phyloP scores from a whole-genome alignment of 2,888 invertebrate species.

The Drosophila rubida region DNA sequence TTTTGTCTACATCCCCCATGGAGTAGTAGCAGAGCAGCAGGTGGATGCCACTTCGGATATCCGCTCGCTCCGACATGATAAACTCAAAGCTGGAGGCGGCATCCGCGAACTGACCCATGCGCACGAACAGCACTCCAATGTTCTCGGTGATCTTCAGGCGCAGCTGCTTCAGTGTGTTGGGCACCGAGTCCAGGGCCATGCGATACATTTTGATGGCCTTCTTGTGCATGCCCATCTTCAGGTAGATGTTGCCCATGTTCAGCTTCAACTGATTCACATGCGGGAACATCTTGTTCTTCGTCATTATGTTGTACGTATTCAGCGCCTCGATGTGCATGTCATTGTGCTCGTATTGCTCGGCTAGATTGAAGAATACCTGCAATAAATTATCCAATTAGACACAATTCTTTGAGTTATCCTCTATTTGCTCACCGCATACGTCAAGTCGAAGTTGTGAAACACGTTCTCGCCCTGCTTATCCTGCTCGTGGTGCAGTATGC shows the following conservation, averaged over 20 bases:
- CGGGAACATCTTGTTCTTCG: constrained; percentile 96
- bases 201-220: constrained; percentile 99
- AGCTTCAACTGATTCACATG: constrained; percentile 97
- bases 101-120: constrained; percentile 98
- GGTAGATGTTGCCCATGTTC: constrained; percentile 99
- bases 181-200: constrained; percentile 99
- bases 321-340: constrained; percentile 98
- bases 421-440: constrained; percentile 91
- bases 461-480: constrained; percentile 96
- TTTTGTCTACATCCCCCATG: constrained; percentile 96
- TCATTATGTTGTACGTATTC: constrained; percentile 97
- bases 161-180: constrained; percentile 96
- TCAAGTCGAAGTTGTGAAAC: constrained; percentile 96
- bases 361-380: constrained; percentile 97
- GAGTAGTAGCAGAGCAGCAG: constrained; percentile 95
- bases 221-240: constrained; percentile 95
- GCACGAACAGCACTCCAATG: constrained; percentile 94
- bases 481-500: constrained; percentile 94
- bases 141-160: constrained; percentile 99
- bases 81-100: constrained; percentile 98
- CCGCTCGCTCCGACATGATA: constrained; percentile 98
- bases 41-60: constrained; percentile 95
- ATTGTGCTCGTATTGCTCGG: constrained; percentile 96
- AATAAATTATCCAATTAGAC: background rate
- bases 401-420: background rate